Evolutionary conservation across 2,888 invertebrate genomes (phyloP), one percentile per base, ranked within the genome.

Genomic region (Sepiola atlantica): DNA sequence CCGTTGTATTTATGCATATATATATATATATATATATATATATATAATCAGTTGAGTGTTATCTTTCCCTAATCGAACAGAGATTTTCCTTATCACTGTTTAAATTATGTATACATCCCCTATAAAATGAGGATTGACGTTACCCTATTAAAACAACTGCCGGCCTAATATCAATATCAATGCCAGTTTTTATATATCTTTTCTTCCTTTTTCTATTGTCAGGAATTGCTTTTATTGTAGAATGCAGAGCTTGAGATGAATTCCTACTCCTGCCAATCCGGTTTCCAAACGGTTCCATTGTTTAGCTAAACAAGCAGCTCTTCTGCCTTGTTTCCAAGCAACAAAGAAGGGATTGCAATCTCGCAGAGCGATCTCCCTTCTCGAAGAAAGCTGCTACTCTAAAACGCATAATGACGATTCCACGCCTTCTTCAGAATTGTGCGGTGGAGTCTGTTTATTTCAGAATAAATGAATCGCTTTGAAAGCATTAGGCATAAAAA

Each of bases 301-400:
- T 77, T 77, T 77, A n/a, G 77, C 77, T 28, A 77, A 77, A 77
- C 77, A 77, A 77, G 28, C 77, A 12, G 28, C n/a, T 77, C 77
- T 77, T 77, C 77, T 61, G 77, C n/a, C 28, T 77, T n/a, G 77
- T 77, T 77, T 77, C 77, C 77, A 77, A n/a, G 77, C 77, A 77
- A 77, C 77, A 77, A 77, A 28, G 77, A 77, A 28, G 12, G 14
- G n/a, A 77, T 77, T 24, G 77, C 77, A 77, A 77, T 77, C 77
- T 57, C 57, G 57, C 57, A 57, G 57, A 57, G 57, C 24, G 57
- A 57, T 24, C 24, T 57, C 57, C 14, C 28, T 77, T 77, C 77
- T 24, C 77, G 28, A 77, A 77, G 77, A 77, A 77, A 45, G 45
- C 45, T 45, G 45, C 45, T 45, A 45, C 4, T 45, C 45, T 45